Conservation (phyloP, 2,888 invertebrate genomes). For the Geophilus truncorum region DNA sequence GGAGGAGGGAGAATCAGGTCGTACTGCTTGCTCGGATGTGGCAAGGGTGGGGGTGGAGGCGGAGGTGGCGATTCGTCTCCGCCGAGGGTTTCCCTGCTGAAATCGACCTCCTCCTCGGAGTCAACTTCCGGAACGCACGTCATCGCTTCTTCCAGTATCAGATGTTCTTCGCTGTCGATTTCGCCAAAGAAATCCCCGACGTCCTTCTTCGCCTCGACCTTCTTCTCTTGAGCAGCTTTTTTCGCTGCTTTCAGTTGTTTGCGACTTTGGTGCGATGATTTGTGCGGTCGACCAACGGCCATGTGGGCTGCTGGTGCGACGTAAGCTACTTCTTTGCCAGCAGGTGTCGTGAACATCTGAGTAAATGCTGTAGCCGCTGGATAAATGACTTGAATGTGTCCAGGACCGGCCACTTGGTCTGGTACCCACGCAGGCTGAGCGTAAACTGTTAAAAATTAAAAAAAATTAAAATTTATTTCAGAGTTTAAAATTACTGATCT, state of each 20-base stretch:
- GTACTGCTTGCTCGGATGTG: background rate
- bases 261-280: background rate
- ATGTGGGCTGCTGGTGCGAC: background rate
- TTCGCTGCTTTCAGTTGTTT: background rate
- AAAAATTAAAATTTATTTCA: too few relatives aligned
- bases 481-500: too few relatives aligned
- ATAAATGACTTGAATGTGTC: background rate
- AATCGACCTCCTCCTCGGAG: conserved; percentile 5
- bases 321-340: background rate
- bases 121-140: conserved; percentile 30
- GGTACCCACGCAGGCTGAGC: conserved; percentile 23
- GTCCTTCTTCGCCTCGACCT: background rate
- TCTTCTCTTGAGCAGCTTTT: background rate
- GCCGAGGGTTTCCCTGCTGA: background rate
- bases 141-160: conserved; percentile 29
- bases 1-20: conserved; percentile 36
- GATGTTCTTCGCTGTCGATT: conserved; percentile 19
- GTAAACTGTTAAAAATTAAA: too few relatives aligned
- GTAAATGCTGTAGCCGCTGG: background rate
- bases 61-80: conserved; percentile 18
- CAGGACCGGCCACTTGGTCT: conserved; percentile 18
- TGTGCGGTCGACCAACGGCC: background rate
- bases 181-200: background rate
- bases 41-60: conserved; percentile 9
- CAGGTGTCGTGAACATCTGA: background rate